phyloP scores from a whole-genome alignment of 1,140 invertebrate species.

The Conus betulinus region DNA sequence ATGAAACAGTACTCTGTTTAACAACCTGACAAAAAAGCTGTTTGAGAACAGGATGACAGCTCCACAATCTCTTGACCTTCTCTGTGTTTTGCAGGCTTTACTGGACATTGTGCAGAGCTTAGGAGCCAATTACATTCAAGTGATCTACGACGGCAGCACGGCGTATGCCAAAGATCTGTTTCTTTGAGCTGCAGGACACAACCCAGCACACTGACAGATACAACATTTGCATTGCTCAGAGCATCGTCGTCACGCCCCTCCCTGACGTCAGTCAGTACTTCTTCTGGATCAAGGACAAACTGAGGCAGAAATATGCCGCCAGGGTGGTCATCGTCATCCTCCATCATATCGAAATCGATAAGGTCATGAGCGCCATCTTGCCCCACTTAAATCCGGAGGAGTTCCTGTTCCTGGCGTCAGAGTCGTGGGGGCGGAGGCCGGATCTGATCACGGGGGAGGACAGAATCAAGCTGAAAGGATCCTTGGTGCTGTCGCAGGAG shows the following conservation, averaged over 20 bases:
- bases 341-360: background rate
- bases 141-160: constrained; percentile 40
- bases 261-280: constrained; percentile 10
- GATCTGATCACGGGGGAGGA: background rate
- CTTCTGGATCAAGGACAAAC: constrained; percentile 20
- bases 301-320: constrained; percentile 17
- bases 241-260: constrained; percentile 20
- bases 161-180: constrained; percentile 41
- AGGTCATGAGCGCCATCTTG: constrained; percentile 22
- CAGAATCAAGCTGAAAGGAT: constrained; percentile 20
- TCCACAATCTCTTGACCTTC: background rate
- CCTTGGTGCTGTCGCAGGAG: constrained; percentile 28
- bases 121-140: constrained; percentile 49
- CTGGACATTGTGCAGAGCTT: constrained; percentile 53
- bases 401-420: constrained; percentile 30
- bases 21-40: background rate
- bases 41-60: background rate
- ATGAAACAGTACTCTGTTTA: background rate
- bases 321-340: constrained; percentile 41
- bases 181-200: constrained; percentile 26
- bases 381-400: background rate
- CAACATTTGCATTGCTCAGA: constrained; percentile 54
- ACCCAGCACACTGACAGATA: background rate
- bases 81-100: constrained; percentile 70
- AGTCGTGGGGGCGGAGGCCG: constrained; percentile 25